phyloP scores from a whole-genome alignment of 2,797 vertebrate genomes.

The Sebastes goodei region DNA sequence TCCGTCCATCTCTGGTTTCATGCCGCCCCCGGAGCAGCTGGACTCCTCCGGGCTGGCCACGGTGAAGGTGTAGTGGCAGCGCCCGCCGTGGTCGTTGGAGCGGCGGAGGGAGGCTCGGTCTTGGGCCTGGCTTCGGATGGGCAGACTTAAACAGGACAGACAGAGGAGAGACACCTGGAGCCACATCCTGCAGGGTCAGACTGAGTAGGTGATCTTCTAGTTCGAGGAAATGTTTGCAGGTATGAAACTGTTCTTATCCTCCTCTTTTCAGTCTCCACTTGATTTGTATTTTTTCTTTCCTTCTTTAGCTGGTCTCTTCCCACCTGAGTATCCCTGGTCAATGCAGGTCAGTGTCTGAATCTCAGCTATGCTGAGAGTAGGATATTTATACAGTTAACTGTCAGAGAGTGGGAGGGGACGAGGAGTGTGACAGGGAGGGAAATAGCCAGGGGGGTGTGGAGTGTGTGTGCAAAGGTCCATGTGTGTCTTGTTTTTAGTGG shows the following conservation, averaged over 20 bases:
- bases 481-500: slow-evolving; percentile 36
- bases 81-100: slow-evolving; percentile 75
- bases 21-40: slow-evolving; percentile 76
- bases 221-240: not conserved
- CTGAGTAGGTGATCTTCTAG: not conserved
- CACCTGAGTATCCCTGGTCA: slow-evolving; percentile 21
- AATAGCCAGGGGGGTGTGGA: slow-evolving; percentile 39
- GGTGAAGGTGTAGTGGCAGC: slow-evolving; percentile 90
- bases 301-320: not conserved
- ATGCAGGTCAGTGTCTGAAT: slow-evolving; percentile 54
- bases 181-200: slow-evolving; percentile 66
- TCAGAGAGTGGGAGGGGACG: slow-evolving; percentile 61
- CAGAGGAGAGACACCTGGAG: slow-evolving; percentile 60
- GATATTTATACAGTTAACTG: slow-evolving; percentile 71
- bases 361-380: slow-evolving; percentile 32
- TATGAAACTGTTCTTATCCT: not conserved
- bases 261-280: not conserved
- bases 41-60: slow-evolving; percentile 85
- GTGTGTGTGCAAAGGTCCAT: slow-evolving; percentile 23
- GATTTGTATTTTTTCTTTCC: not conserved
- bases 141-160: slow-evolving; percentile 64
- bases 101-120: slow-evolving; percentile 76
- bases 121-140: slow-evolving; percentile 49
- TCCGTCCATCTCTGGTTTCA: slow-evolving; percentile 73
- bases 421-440: slow-evolving; percentile 45